Conservation (phyloP, 2,113 vertebrate genomes). For the Nerophis lumbriciformis region DNA sequence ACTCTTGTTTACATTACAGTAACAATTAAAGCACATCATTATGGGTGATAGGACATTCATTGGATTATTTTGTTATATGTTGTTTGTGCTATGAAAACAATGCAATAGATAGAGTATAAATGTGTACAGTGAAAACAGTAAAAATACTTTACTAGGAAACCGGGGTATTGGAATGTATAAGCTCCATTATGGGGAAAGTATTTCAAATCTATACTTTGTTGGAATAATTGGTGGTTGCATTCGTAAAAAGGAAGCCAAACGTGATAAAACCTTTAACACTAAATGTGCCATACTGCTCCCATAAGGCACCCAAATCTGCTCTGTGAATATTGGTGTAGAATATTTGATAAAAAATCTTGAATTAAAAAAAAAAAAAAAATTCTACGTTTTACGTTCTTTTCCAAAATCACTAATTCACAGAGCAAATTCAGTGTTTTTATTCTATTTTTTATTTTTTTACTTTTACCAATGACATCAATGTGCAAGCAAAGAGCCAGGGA, state of each 20-base stretch:
- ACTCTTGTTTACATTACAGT: slow-evolving; percentile 58
- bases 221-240: slow-evolving; percentile 7
- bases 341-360: not conserved
- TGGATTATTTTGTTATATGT: slow-evolving; percentile 21
- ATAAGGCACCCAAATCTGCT: slow-evolving; percentile 56
- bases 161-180: slow-evolving; percentile 23
- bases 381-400: not conserved
- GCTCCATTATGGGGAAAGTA: slow-evolving; percentile 24
- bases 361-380: not conserved
- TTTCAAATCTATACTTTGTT: slow-evolving; percentile 32
- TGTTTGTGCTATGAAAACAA: slow-evolving; percentile 25
- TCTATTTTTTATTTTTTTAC: not conserved
- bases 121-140: slow-evolving; percentile 38
- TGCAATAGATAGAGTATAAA: slow-evolving; percentile 47
- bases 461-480: slow-evolving; percentile 5
- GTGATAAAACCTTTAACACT: slow-evolving; percentile 1
- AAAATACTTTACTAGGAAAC: slow-evolving; percentile 33
- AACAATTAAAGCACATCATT: slow-evolving; percentile 57
- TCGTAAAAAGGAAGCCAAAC: slow-evolving; percentile 4
- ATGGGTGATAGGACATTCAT: slow-evolving; percentile 57
- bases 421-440: slow-evolving; percentile 1
- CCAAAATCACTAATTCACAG: not conserved
- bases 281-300: slow-evolving; percentile 15
- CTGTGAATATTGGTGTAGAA: slow-evolving; percentile 6
- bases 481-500: slow-evolving; percentile 16